Evolutionary conservation across 1,140 invertebrate species (phyloP), one percentile per base, ranked within the genome.

Genomic region (Onthophagus taurus): DNA sequence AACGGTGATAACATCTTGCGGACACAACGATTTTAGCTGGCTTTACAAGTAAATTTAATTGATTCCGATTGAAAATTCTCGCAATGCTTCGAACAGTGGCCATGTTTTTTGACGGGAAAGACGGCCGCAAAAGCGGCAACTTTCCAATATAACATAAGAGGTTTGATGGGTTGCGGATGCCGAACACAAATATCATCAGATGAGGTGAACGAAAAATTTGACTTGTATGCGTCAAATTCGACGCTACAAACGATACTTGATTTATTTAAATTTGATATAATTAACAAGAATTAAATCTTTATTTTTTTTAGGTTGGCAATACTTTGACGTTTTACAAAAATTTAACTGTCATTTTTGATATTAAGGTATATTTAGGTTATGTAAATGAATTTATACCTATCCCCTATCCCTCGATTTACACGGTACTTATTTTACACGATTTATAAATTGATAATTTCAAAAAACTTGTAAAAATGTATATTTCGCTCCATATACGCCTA

Each of bases 61-160:
- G 52, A 50, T 56, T 61, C 29, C 44, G 47, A 45, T 35, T 57
- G 34, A 65, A 57, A 53, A 66, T 49, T 37, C 55, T 52, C 38
- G 60, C 47, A 49, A 67, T 31, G 51, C 47, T 53, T 49, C 64
- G 60, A 26, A 52, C 51, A 44, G 53, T 54, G 46, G 63, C 63
- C 64, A 65, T 65, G 38, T 48, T 54, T 58, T 44, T 43, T 45
- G 23, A 17, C 29, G 13, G 4, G 11, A 43, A 33, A 30, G 29
- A 14, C 18, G 21, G 12, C 16, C 37, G 21, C 13, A 4, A 26
- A 16, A 29, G 26, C 21, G 18, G 29, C 16, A 33, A 24, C 21
- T 16, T 43, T 33, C 3, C n/a, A 21, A 20, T 11, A 20, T 18
- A 19, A 5, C 30, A 17, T 18, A 3, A 29, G 24, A 1, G 24